A percentile compares a stretch with the other conserved stretches of the same genome.
Evolutionary conservation across 2,113 vertebrate species (phyloP).

Genomic region (Tyrannus savana): DNA sequence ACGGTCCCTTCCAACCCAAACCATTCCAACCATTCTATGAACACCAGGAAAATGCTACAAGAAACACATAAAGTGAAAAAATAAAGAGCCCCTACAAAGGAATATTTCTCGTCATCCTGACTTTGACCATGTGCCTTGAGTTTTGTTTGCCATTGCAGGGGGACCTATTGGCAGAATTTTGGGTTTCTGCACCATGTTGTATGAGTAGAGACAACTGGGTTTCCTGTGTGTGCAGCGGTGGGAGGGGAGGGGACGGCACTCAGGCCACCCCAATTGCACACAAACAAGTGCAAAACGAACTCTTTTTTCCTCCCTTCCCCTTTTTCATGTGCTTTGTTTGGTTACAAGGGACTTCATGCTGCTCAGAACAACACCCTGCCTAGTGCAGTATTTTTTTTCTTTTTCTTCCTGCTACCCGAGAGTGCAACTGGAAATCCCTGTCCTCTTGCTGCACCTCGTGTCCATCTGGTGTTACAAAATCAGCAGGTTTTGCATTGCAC

Average conservation of each 20-base stretch:
- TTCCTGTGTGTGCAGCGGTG: rapidly evolving
- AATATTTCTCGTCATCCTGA: not conserved
- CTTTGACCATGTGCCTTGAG: not conserved
- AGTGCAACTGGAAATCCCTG: not conserved
- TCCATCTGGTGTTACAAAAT: not conserved
- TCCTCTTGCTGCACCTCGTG: rapidly evolving
- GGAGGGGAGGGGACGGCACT: no score
- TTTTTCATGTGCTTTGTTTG: not conserved
- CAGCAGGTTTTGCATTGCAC: not conserved
- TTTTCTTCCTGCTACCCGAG: not conserved
- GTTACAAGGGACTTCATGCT: not conserved
- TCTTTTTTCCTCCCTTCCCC: not conserved
- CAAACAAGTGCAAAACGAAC: not conserved
- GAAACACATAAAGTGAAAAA: not conserved
- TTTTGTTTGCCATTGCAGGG: not conserved
- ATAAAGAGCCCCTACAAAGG: not conserved
- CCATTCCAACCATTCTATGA: not conserved
- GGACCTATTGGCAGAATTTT: rapidly evolving
- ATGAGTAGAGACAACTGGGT: not conserved
- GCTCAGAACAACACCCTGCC: not conserved
- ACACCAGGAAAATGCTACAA: not conserved
- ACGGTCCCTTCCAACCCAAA: not conserved
- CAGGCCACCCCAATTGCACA: not conserved
- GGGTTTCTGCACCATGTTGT: not conserved
- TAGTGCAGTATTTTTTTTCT: not conserved